Base-by-base conservation (phyloP, 1,140 invertebrate genomes). In the Wasmannia auropunctata region DNA sequence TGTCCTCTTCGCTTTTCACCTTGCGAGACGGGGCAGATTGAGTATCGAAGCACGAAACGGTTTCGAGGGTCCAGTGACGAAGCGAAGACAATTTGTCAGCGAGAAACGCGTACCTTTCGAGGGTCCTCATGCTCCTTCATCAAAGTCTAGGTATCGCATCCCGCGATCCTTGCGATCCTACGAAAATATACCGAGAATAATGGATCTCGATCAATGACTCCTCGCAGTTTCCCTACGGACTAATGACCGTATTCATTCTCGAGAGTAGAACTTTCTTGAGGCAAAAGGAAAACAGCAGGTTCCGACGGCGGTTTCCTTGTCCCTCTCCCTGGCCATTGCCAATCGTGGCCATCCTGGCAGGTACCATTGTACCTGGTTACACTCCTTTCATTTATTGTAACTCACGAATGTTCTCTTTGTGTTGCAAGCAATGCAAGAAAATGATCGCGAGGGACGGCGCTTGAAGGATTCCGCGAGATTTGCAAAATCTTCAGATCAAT, bases 201-300 rank as follows among this genome's bases (percentile, higher is more conserved):
- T 88, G 76, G 85, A 88, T 85, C 86, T 79, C 86, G 89, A 92
- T 92, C 90, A 86, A 43, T 87, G 80, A 91, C 90, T 91, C 54
- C 65, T 88, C 65, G 85, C 84, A 90, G 89, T 76, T 90, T 86
- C 88, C 88, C 87, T 87, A 28, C 60, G 69, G 88, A 75, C 88
- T 93, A 93, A 94, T 91, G 93, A 93, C 89, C 90, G 88, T 88
- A 92, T 94, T 92, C 88, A 91, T 90, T 87, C 88, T 85, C 56
- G 87, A 43, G 28, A 43, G 28, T 88, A 86, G 69, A 72, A 87
- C 89, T 88, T 91, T 90, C 85, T 37, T 85, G 60, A 28, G 34
- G 58, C 77, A 77, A 90, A 91, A 92, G 90, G 81, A 91, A 91
- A 93, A 91, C 88, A 88, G 76, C 93, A 67, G 75, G 85, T 87